phyloP scores from a whole-genome alignment of 2,797 vertebrate species.

The Cossypha niveicapilla region DNA sequence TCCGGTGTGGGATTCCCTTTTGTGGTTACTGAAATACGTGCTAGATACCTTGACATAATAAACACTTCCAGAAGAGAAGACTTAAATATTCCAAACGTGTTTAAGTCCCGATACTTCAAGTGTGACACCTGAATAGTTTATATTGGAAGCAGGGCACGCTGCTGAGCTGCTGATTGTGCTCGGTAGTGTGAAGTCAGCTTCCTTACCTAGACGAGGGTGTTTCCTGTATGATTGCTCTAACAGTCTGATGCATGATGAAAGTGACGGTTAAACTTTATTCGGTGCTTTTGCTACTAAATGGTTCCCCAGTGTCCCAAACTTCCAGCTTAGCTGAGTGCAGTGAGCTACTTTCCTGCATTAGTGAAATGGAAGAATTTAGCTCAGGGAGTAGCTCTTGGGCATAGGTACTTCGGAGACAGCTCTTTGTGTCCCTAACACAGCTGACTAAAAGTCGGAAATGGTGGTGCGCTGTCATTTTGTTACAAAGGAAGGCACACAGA shows the following conservation, averaged over 20 bases:
- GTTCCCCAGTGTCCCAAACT: not conserved
- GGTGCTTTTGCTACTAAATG: conserved; percentile 27
- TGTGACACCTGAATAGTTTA: not conserved
- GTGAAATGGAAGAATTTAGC: not conserved
- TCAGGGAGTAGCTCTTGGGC: not conserved
- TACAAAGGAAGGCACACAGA: not conserved
- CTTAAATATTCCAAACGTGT: conserved; percentile 36
- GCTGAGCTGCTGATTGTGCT: not conserved
- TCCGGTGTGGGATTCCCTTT: not conserved
- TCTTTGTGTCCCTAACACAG: not conserved
- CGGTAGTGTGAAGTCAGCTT: not conserved
- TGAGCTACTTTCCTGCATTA: not conserved
- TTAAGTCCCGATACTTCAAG: conserved; percentile 28
- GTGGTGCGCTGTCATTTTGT: not conserved
- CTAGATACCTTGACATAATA: conserved; percentile 23
- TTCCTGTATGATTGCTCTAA: not conserved
- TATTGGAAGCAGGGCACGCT: not conserved
- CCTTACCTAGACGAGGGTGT: not conserved
- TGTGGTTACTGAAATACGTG: not conserved
- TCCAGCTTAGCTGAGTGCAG: not conserved
- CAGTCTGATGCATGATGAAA: conserved; percentile 17
- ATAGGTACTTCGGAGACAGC: conserved; percentile 25
- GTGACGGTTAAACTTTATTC: not conserved
- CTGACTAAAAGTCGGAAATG: not conserved
- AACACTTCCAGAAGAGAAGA: conserved; percentile 38